Evolutionary conservation across 2,113 vertebrate genomes (phyloP), one percentile per base, ranked within the genome.

Genomic region (Vicugna pacos): DNA sequence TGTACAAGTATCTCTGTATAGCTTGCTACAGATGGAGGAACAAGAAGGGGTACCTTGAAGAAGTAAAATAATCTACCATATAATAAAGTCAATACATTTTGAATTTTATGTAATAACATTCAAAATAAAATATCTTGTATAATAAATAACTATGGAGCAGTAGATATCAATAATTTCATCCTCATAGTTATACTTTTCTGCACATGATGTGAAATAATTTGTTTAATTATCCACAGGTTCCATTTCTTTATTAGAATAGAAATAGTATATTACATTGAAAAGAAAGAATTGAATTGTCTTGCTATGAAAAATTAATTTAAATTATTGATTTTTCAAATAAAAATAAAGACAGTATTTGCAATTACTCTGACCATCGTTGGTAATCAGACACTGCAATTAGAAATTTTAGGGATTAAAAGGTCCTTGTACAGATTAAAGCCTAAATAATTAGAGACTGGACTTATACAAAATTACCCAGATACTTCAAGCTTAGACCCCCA

Each of bases 1-100:
- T 98, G 97, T 97, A 96, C 95, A 98, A 98, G 96, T 97, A 91
- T 96, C 95, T 98, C 98, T 98, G 97, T 98, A 89, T 96, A 92
- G 89, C 2, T n/a, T 56, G 89, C 96, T 98, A 87, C 91, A 94
- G 93, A 84, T 97, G 96, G 94, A 95, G 91, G 17, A 83, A 64
- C 1, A 77, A 95, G 91, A 90, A 80, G 16, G 3, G 46, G 52
- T 58, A 96, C 54, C 32, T 96, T 79, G 56, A 85, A 87, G 38
- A 54, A 94, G n/a, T 28, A 70, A 90, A 50, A 84, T 42, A 91
- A 92, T 32, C 7, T 65, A 52, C 26, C 70, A 75, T 89, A 94
- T 75, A 97, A 97, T 90, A 94, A 91, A 89, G 91, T 42, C 62
- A 93, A 48, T 81, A 52, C 76, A 35, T 82, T 96, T 94, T 93